phyloP scores from a whole-genome alignment of 2,888 invertebrate genomes.

The Lysandra bellargus region DNA sequence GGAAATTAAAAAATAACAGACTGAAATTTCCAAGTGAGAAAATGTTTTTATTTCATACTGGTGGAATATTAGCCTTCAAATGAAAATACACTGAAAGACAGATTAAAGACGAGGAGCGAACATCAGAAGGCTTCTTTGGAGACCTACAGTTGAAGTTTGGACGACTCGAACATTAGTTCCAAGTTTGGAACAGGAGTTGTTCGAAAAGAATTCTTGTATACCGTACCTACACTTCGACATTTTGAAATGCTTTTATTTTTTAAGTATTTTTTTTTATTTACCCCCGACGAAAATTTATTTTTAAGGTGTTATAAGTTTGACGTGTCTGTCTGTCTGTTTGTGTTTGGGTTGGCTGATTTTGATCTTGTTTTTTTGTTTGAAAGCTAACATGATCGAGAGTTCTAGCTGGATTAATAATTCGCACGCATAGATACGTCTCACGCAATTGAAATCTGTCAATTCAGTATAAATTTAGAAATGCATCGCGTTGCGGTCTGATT shows the following conservation, averaged over 20 bases:
- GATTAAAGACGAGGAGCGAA: background rate
- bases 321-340: background rate
- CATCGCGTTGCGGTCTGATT: too few species aligned
- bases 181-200: background rate
- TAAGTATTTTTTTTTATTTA: background rate
- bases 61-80: background rate
- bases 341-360: background rate
- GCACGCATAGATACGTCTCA: too few species aligned
- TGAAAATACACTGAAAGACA: background rate
- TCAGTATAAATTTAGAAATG: too few species aligned
- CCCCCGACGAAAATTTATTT: background rate
- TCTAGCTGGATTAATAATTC: too few species aligned
- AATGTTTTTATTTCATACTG: constrained; percentile 11
- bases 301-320: background rate
- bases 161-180: background rate
- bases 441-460: too few species aligned
- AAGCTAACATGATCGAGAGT: too few species aligned
- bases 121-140: background rate
- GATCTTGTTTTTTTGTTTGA: too few species aligned
- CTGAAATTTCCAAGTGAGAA: background rate
- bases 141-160: background rate
- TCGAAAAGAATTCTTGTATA: background rate
- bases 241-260: background rate
- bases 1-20: constrained; percentile 15
- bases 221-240: background rate